Conservation (phyloP, 2,113 vertebrate species). For the Lota lota region DNA sequence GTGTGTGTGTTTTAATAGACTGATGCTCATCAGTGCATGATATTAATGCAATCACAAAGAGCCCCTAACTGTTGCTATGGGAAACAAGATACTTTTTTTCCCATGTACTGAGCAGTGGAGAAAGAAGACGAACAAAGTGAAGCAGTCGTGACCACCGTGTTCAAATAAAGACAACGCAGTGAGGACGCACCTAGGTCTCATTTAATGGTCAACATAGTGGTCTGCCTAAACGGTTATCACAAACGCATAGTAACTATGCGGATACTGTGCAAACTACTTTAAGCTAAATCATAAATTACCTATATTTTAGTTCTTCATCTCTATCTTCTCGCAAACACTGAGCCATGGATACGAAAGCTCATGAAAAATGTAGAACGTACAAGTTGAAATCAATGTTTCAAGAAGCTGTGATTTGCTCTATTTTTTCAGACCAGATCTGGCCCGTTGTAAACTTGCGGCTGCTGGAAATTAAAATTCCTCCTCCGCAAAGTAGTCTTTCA, state of each 20-base stretch:
- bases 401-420: background rate
- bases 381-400: background rate
- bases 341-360: too few relatives aligned
- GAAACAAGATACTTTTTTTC: conserved; percentile 64
- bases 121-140: conserved; percentile 24
- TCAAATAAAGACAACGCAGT: conserved; percentile 19
- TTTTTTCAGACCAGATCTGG: background rate
- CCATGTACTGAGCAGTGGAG: conserved; percentile 44
- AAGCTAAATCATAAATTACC: too few relatives aligned
- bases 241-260: too few relatives aligned
- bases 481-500: conserved; percentile 25
- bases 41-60: conserved; percentile 70
- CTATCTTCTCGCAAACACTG: too few relatives aligned
- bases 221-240: too few relatives aligned
- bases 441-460: background rate
- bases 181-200: too few relatives aligned
- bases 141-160: conserved; percentile 41
- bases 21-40: conserved; percentile 65
- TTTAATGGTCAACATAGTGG: too few relatives aligned
- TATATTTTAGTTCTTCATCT: too few relatives aligned
- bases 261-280: too few relatives aligned
- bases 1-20: conserved; percentile 38
- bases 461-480: conserved; percentile 19
- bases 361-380: too few relatives aligned
- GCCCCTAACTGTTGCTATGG: conserved; percentile 67